phyloP scores from a whole-genome alignment of 2,113 vertebrate species.

The Solea senegalensis region DNA sequence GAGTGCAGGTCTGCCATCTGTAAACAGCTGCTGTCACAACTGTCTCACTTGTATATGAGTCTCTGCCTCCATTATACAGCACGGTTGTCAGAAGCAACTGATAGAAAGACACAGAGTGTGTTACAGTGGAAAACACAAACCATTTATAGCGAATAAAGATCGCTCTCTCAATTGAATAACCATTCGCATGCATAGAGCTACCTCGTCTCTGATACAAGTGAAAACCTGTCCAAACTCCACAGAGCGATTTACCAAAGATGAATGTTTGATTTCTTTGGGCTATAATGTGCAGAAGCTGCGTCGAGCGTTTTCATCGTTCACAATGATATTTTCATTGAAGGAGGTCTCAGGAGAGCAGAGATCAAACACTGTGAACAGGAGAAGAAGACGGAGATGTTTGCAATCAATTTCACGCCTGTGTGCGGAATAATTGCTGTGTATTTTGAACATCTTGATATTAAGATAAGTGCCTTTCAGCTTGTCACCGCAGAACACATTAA shows the following conservation, averaged over 20 bases:
- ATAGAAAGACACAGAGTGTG: background rate
- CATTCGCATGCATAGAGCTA: background rate
- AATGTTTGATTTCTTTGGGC: slow-evolving; percentile 31
- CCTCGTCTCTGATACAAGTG: background rate
- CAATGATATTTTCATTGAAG: slow-evolving; percentile 58
- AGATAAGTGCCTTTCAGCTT: slow-evolving; percentile 69
- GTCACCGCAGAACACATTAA: slow-evolving; percentile 58
- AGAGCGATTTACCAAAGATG: slow-evolving; percentile 18
- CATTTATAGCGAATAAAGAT: background rate
- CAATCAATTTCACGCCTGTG: slow-evolving; percentile 80
- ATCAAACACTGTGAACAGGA: slow-evolving; percentile 67
- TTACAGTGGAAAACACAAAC: background rate
- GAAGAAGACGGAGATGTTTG: slow-evolving; percentile 68
- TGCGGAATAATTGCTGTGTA: slow-evolving; percentile 76
- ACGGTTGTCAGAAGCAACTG: background rate
- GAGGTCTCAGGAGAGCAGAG: slow-evolving; percentile 64
- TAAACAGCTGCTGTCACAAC: slow-evolving; percentile 20
- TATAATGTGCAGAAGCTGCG: slow-evolving; percentile 31
- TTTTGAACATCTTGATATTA: slow-evolving; percentile 74
- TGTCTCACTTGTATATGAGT: slow-evolving; percentile 1
- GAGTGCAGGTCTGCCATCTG: slow-evolving; percentile 9
- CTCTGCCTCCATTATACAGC: slow-evolving; percentile 9
- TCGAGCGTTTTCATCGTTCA: slow-evolving; percentile 17
- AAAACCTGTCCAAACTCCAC: background rate
- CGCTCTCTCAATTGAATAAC: slow-evolving; percentile 12